Percentiles rank a stretch among this genome's conserved stretches.
These are phyloP conservation scores for Syngnathus scovelli DNA, from an alignment of 2,113 vertebrate genomes.

Conservation along the genomic window DNA sequence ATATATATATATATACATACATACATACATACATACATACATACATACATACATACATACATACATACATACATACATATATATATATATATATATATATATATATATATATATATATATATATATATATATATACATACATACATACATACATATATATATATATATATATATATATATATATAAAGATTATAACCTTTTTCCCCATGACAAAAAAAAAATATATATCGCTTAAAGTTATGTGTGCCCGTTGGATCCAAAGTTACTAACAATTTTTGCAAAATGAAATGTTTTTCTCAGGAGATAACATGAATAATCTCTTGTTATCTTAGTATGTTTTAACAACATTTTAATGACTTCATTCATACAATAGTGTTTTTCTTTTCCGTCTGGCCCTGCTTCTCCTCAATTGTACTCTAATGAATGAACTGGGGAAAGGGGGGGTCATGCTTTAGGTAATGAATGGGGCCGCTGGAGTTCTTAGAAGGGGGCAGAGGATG, in stretches of 20 bases:
- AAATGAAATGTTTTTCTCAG: background rate
- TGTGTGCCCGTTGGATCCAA: background rate
- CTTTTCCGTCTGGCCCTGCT: background rate
- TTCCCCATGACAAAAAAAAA: too few species aligned
- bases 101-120: too few species aligned
- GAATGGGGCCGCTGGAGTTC: background rate
- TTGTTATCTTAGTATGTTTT: background rate
- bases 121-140: too few species aligned
- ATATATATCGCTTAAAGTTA: background rate
- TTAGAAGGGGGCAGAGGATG: too few species aligned
- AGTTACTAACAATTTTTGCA: background rate
- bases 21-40: too few species aligned
- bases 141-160: too few species aligned
- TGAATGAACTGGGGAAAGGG: background rate
- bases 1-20: too few species aligned
- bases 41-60: too few species aligned
- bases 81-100: too few species aligned
- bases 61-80: too few species aligned
- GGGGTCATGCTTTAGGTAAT: background rate
- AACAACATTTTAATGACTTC: background rate
- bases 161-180: too few species aligned
- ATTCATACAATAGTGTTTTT: background rate
- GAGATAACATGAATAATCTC: background rate
- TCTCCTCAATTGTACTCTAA: background rate
- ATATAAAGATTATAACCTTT: too few species aligned